Percentiles rank a stretch among this genome's conserved stretches.
Conservation (phyloP, 2,888 invertebrate species). For the Trichacis sp. region DNA sequence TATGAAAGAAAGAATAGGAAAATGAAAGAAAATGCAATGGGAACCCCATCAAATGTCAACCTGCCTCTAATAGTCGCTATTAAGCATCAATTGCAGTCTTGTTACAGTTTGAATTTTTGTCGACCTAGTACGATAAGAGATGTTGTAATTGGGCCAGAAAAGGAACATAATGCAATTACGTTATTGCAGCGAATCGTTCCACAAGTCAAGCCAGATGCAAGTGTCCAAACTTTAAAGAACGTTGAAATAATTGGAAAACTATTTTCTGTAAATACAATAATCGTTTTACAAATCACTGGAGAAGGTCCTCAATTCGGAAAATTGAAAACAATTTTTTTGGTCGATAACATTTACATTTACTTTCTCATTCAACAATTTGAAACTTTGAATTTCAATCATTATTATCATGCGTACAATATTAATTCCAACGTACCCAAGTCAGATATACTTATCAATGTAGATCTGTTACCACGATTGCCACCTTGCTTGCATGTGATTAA, state of each 20-base stretch:
- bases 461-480: constrained; percentile 14
- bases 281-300: constrained; percentile 22
- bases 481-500: constrained; percentile 10
- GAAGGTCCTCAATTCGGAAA: constrained; percentile 27
- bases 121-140: too few species aligned
- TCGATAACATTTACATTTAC: constrained; percentile 15
- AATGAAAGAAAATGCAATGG: constrained; percentile 15
- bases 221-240: constrained; percentile 2
- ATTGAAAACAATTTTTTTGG: constrained; percentile 32
- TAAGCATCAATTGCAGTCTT: constrained; percentile 22
- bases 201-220: background rate
- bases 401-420: too few species aligned
- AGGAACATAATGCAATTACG: constrained; percentile 10
- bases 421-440: background rate
- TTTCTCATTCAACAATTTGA: constrained; percentile 13
- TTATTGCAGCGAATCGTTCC: constrained; percentile 30
- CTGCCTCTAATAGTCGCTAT: constrained; percentile 22
- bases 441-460: constrained; percentile 9
- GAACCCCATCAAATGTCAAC: constrained; percentile 15
- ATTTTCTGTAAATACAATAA: constrained; percentile 22
- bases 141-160: too few species aligned
- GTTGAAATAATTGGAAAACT: constrained; percentile 21
- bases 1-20: constrained; percentile 24
- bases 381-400: constrained; percentile 16
- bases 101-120: constrained; percentile 18